Conservation (phyloP, 1,140 invertebrate genomes). For the Hetaerina americana region DNA sequence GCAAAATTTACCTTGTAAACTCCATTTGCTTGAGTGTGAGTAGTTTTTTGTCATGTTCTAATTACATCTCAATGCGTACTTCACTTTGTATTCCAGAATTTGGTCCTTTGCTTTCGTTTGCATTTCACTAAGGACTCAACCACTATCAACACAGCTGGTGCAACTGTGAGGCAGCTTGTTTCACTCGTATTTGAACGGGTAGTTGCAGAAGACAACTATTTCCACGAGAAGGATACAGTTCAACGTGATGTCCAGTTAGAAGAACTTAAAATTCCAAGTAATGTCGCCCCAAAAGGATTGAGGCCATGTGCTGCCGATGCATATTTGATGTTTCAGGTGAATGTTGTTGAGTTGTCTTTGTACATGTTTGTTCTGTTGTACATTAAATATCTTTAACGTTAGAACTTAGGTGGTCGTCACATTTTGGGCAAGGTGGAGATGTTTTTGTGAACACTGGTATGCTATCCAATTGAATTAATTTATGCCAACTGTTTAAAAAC, state of each 20-base stretch:
- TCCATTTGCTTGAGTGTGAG: no score
- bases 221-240: slow-evolving; percentile 12
- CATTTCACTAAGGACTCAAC: slow-evolving; percentile 88
- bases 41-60: no score
- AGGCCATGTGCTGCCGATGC: slow-evolving; percentile 86
- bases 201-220: slow-evolving; percentile 52
- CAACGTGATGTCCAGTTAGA: slow-evolving; percentile 49
- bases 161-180: slow-evolving; percentile 92
- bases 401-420: no score
- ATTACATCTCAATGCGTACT: no score
- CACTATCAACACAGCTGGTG: slow-evolving; percentile 92
- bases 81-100: slow-evolving; percentile 47
- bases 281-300: slow-evolving; percentile 62
- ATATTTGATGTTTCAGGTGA: slow-evolving; percentile 85
- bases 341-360: neutral
- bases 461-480: no score
- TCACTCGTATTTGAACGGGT: slow-evolving; percentile 93
- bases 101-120: slow-evolving; percentile 90
- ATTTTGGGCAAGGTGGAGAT: no score
- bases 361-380: no score
- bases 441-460: no score
- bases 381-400: no score
- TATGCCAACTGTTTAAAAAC: no score
- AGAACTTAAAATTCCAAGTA: slow-evolving; percentile 64
- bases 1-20: no score